Percentiles rank a stretch among this genome's conserved stretches.
Evolutionary conservation across 2,888 invertebrate species (phyloP).

Genomic region (Ornithoptera alexandrae): DNA sequence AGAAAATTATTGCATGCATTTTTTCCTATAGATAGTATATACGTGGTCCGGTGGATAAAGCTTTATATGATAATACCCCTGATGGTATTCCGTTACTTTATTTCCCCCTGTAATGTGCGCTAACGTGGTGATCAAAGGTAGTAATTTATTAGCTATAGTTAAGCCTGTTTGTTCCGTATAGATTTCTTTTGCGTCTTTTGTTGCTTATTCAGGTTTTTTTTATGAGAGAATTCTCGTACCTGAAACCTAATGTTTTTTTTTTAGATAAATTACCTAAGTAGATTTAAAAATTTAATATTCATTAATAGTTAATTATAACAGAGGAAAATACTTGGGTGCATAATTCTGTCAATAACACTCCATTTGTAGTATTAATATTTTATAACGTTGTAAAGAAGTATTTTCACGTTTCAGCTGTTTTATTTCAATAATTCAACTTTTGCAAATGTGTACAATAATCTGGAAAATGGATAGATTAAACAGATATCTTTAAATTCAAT

Average conservation of each 20-base stretch:
- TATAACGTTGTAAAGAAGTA: too few species aligned
- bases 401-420: too few species aligned
- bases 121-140: constrained; percentile 15
- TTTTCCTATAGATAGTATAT: not conserved
- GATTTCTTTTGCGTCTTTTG: constrained; percentile 8
- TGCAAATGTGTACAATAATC: too few species aligned
- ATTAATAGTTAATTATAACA: too few species aligned
- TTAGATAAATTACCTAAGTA: not conserved
- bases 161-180: constrained; percentile 9
- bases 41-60: not conserved
- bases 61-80: not conserved
- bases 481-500: too few species aligned
- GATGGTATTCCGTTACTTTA: not conserved
- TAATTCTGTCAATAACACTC: too few species aligned
- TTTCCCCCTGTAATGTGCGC: constrained; percentile 2
- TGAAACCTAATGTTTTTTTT: not conserved
- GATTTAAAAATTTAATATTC: too few species aligned
- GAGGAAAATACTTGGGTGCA: too few species aligned
- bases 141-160: constrained; percentile 12
- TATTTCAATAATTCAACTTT: too few species aligned
- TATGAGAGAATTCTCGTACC: not conserved
- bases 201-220: not conserved
- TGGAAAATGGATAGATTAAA: too few species aligned
- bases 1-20: not conserved
- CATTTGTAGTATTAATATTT: too few species aligned